Evolutionary conservation across 2,888 invertebrate genomes (phyloP).

Genomic region (Ectemnius continuus): DNA sequence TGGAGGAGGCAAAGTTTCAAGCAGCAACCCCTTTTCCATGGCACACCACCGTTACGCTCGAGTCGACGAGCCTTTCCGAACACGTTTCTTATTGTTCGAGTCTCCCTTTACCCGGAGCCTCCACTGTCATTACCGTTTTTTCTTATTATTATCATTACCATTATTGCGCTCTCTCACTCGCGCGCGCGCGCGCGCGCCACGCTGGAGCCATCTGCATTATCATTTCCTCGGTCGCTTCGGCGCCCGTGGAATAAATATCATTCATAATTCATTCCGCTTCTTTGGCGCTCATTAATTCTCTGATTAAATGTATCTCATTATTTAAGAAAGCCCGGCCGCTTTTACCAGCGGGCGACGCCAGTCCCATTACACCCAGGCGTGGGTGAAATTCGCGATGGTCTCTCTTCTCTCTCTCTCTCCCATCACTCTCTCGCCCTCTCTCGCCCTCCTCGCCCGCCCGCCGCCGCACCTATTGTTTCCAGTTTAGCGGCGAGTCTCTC

Average conservation of each 20-base stretch:
- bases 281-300: conserved; percentile 72
- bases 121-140: conserved; percentile 40
- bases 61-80: conserved; percentile 36
- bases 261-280: conserved; percentile 74
- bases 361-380: conserved; percentile 49
- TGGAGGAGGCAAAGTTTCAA: conserved; percentile 66
- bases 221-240: conserved; percentile 62
- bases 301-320: conserved; percentile 73
- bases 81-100: conserved; percentile 52
- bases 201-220: conserved; percentile 61
- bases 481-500: conserved; percentile 5
- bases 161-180: conserved; percentile 39
- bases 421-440: not conserved
- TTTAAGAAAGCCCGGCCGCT: conserved; percentile 56
- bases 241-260: conserved; percentile 69
- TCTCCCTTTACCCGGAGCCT: conserved; percentile 21
- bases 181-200: conserved; percentile 17
- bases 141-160: conserved; percentile 48
- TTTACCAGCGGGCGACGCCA: conserved; percentile 50
- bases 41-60: conserved; percentile 1
- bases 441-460: not conserved
- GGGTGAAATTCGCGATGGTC: conserved; percentile 44
- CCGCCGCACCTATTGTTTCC: not conserved
- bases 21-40: conserved; percentile 39
- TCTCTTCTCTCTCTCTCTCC: conserved; percentile 25